Evolutionary conservation across 2,888 invertebrate genomes (phyloP), one percentile per base, ranked within the genome.

Genomic region (Apamea crenata): DNA sequence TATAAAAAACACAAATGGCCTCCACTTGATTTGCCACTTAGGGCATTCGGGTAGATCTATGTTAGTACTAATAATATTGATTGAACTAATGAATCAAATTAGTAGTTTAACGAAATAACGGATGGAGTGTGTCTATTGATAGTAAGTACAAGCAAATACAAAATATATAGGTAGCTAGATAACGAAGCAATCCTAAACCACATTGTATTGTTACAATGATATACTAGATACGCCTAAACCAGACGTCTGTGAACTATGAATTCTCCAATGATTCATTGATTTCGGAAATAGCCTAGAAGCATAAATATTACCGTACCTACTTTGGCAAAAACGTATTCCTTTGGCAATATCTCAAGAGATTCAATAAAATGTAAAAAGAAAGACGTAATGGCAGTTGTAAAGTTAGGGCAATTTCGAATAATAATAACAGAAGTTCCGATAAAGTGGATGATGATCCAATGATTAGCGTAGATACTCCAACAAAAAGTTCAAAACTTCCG

Each of bases 181-280:
- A 78, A n/a, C 44, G 69, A 69, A 21, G 29, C 10, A 69, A 36
- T 32, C 14, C 8, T 21, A 59, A 44, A 61, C 65, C 21, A 53
- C 21, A 72, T 7, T 66, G 36, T 76, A 70, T 61, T 83, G 44
- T 79, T 29, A 44, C 6, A 59, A 47, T 77, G 77, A 59, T 44
- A 77, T 32, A 40, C 16, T 18, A 59, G 14, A 32, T 53, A 74
- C 59, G 12, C 29, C 59, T 40, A 40, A 47, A 66, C 32, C 74
- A 47, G 29, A 61, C 47, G 36, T 67, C 74, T 67, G 69, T 63
- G 12, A 61, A 47, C 56, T 66, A 16, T 65, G 29, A 61, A 50
- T 72, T 16, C 40, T 40, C 18, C 14, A 47, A 66, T 61, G 32
- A 78, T 74, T 70, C 36, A 73, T 69, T 32, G 74, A 56, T 29